Base-by-base conservation (phyloP, 2,888 invertebrate genomes). In the Pomacea canaliculata region DNA sequence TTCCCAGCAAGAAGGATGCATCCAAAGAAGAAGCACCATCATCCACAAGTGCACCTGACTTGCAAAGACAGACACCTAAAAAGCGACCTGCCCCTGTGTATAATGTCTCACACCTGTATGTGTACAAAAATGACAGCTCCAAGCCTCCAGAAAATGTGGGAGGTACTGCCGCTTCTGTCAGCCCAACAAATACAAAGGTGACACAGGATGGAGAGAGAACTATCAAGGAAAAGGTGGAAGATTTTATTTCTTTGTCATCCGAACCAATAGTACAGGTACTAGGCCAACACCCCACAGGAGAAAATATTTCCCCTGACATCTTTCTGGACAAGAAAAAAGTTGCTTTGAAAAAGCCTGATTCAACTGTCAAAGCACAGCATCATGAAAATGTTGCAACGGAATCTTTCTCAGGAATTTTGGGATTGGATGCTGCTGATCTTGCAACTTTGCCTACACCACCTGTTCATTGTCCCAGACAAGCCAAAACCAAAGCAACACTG, bases 341-440 rank as follows among this genome's bases (percentile, higher is more conserved):
- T 19, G 70, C 48, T 5, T 23, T 77, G 49, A 51, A 75, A 46
- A 77, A 69, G 48, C 56, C 74, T 3, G 76, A 74, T 70, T 65
- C 68, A 71, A 62, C 23, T 48, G 70, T 70, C 70, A 60, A 68
- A 23, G 75, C 72, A 72, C 73, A 74, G 66, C 71, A 78, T 70
- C 23, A 62, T 69, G 46, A 72, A 69, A 73, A 49, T 69, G n/a
- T 27, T 3, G 51, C 67, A 65, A 56, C 70, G 68, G 71, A 73
- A 65, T 37, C 59, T 13, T 72, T 78, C 56, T 37, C 65, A 13
- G 71, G 65, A 65, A 48, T 51, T 66, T 67, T 60, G 48, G 69
- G 71, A 68, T 5, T 66, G 13, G 59, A 69, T 16, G 13, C 13
- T 56, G 51, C 4, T 10, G 16, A 56, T 49, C 37, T 63, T 27